Evolutionary conservation across 2,888 invertebrate genomes (phyloP).

Genomic region (Eupithecia exiguata): DNA sequence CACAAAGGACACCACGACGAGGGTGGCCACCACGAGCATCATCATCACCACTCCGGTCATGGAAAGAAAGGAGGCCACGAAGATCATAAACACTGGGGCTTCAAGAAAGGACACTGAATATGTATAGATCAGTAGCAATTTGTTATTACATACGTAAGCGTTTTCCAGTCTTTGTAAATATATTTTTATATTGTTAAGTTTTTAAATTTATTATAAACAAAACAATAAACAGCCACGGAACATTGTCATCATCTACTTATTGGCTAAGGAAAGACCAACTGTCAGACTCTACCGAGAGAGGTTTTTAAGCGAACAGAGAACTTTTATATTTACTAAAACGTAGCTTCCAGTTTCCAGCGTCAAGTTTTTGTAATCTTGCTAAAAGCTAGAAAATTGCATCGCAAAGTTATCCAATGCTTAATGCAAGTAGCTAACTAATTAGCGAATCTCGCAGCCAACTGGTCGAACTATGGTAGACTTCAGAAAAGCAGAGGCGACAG

Average conservation of each 20-base stretch:
- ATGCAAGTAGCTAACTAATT: constrained; percentile 39
- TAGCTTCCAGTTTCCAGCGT: constrained; percentile 14
- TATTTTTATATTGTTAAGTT: background rate
- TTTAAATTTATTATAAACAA: background rate
- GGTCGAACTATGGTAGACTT: constrained; percentile 5
- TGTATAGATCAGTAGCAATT: constrained; percentile 25
- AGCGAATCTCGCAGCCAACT: constrained; percentile 41
- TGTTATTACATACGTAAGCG: constrained; percentile 36
- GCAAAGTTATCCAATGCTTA: constrained; percentile 46
- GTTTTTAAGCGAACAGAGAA: background rate
- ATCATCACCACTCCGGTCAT: constrained; percentile 88
- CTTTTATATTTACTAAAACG: constrained; percentile 1
- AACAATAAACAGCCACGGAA: background rate
- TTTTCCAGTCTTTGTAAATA: constrained; percentile 26
- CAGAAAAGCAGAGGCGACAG: constrained; percentile 2
- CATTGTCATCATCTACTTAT: background rate
- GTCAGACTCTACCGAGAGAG: background rate
- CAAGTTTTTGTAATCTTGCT: constrained; percentile 54
- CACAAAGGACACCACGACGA: constrained; percentile 91
- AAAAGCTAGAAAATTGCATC: constrained; percentile 53
- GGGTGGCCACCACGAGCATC: constrained; percentile 90
- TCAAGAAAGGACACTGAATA: constrained; percentile 80
- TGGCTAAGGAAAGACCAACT: background rate
- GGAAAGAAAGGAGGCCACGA: constrained; percentile 92
- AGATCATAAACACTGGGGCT: constrained; percentile 91